These are phyloP conservation scores for Pyralis farinalis DNA, from an alignment of 2,888 invertebrate genomes.

Conservation along the genomic window DNA sequence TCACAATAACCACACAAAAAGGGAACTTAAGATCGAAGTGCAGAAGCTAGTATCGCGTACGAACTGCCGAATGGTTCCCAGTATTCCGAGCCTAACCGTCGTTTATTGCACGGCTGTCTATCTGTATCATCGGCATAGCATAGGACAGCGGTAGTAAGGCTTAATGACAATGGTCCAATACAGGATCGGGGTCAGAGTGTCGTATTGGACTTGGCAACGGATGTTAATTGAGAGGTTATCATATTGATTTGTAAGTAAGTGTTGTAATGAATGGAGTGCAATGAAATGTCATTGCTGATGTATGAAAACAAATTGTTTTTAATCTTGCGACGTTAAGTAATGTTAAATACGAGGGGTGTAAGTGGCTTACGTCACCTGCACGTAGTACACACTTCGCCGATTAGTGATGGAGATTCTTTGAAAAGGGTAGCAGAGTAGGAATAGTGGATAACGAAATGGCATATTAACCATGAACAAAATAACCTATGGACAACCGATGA, in stretches of 20 bases:
- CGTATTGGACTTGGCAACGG: conserved; percentile 60
- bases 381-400: too few relatives aligned
- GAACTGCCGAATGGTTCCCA: conserved; percentile 26
- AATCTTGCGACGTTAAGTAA: too few relatives aligned
- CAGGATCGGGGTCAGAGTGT: conserved; percentile 70
- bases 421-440: too few relatives aligned
- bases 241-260: conserved; percentile 30
- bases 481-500: too few relatives aligned
- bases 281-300: too few relatives aligned
- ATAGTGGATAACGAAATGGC: too few relatives aligned
- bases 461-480: too few relatives aligned
- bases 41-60: conserved; percentile 34
- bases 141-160: conserved; percentile 52
- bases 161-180: conserved; percentile 69
- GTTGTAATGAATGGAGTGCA: background rate
- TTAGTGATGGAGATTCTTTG: too few relatives aligned
- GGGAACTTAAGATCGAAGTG: conserved; percentile 28
- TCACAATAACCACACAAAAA: conserved; percentile 29
- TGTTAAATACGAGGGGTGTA: too few relatives aligned
- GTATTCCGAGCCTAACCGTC: conserved; percentile 52
- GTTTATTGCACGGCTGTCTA: conserved; percentile 53
- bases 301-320: too few relatives aligned
- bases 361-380: too few relatives aligned
- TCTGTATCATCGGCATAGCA: conserved; percentile 48
- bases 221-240: conserved; percentile 61